Conservation (phyloP, 2,888 invertebrate species). For the Bibio marci region DNA sequence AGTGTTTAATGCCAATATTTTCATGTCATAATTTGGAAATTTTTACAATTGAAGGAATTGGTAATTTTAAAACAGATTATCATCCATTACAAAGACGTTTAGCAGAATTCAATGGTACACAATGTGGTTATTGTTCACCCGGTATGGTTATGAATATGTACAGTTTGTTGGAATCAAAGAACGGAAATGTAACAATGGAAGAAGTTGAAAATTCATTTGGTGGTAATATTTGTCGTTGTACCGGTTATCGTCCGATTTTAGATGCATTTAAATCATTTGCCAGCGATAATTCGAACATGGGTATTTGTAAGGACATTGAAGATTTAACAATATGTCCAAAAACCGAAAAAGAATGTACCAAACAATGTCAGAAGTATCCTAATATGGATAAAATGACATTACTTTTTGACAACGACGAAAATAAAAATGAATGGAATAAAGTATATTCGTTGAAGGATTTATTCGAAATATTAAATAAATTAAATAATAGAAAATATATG, state of each 20-base stretch:
- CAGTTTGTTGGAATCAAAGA: constrained; percentile 33
- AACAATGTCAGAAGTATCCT: no score
- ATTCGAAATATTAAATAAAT: constrained; percentile 30
- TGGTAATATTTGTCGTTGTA: no score
- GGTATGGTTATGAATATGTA: no score
- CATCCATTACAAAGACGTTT: constrained; percentile 46
- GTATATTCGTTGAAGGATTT: constrained; percentile 32
- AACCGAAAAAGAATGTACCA: no score
- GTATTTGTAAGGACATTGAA: constrained; percentile 30
- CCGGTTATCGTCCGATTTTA: constrained; percentile 61
- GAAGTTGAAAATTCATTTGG: constrained; percentile 60
- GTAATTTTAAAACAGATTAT: constrained; percentile 37
- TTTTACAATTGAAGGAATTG: constrained; percentile 49
- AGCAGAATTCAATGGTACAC: no score
- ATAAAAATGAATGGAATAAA: constrained; percentile 33
- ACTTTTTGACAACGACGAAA: no score
- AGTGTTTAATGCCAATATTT: constrained; percentile 42
- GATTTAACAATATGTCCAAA: constrained; percentile 24
- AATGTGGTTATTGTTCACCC: no score
- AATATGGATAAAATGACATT: no score
- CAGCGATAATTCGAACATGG: constrained; percentile 30
- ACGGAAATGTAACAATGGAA: constrained; percentile 35
- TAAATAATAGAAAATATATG: constrained; percentile 34
- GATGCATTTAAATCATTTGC: constrained; percentile 66
- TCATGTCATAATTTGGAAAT: constrained; percentile 45